A percentile compares a stretch with the other conserved stretches of the same genome.
Evolutionary conservation across 1,140 invertebrate genomes (phyloP).

Genomic region (Drosophila insularis): DNA sequence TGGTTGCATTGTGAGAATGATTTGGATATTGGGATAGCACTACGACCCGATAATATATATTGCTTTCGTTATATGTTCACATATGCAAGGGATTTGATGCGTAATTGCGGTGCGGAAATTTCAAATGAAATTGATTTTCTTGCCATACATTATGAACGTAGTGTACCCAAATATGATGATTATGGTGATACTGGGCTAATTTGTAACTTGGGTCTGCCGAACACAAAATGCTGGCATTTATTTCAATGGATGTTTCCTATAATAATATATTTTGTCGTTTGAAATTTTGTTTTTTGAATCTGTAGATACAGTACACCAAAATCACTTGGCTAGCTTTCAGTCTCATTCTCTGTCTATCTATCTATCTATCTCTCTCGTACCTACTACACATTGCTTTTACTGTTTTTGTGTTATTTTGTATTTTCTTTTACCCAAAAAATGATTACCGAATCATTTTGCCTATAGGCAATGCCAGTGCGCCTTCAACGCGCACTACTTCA

Average conservation of each 20-base stretch:
- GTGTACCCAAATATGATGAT: not conserved
- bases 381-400: constrained; percentile 20
- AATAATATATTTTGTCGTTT: not conserved
- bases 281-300: not conserved
- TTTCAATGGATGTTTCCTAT: not conserved
- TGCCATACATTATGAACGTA: constrained; percentile 24
- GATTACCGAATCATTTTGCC: constrained; percentile 61
- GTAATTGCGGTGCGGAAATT: not conserved
- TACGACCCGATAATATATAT: constrained; percentile 14
- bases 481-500: constrained; percentile 36
- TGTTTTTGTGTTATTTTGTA: constrained; percentile 33
- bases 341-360: too few relatives aligned
- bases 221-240: not conserved
- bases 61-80: constrained; percentile 11
- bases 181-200: too few relatives aligned
- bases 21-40: not conserved
- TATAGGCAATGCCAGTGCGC: constrained; percentile 72
- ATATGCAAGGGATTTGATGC: constrained; percentile 22
- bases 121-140: not conserved
- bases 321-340: too few relatives aligned
- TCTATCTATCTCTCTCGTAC: not conserved
- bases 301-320: not conserved
- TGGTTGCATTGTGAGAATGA: constrained; percentile 28
- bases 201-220: not conserved
- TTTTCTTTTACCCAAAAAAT: constrained; percentile 63